These are phyloP conservation scores for Rhinoptilus africanus DNA, from an alignment of 2,113 vertebrate genomes.

Conservation along the genomic window DNA sequence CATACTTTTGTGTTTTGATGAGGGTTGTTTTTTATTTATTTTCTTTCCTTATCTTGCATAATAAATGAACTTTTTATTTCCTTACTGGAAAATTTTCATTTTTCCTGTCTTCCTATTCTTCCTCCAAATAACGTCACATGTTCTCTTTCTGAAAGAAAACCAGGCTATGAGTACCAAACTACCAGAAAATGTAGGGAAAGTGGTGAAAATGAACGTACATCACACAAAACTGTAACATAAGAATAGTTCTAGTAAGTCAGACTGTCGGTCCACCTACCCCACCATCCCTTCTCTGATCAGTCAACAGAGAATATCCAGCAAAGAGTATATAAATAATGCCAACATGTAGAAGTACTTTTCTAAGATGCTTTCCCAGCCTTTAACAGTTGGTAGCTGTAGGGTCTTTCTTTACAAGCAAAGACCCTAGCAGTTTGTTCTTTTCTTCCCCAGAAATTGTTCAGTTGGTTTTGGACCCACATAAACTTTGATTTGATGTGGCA, in stretches of 20 bases:
- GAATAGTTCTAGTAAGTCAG: neutral
- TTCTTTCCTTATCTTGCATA: neutral
- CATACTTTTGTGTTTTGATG: neutral
- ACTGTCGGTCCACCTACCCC: neutral
- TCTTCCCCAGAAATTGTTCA: neutral
- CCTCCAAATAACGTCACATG: neutral
- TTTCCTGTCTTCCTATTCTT: neutral
- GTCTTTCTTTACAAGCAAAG: neutral
- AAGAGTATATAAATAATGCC: neutral
- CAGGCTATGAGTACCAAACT: neutral
- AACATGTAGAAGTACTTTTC: neutral
- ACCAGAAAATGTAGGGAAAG: neutral
- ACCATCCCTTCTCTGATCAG: neutral
- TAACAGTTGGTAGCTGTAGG: neutral
- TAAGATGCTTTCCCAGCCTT: neutral
- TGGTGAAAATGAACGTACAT: neutral
- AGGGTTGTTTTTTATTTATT: neutral
- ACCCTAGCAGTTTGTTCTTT: neutral
- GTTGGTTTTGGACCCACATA: neutral
- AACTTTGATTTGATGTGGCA: neutral
- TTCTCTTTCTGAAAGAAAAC: neutral
- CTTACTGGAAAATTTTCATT: neutral
- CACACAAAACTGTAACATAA: neutral
- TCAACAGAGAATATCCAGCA: neutral
- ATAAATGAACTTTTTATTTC: neutral